Evolutionary conservation across 2,113 vertebrate genomes (phyloP), one percentile per base, ranked within the genome.

Genomic region (Irena cyanogastra): DNA sequence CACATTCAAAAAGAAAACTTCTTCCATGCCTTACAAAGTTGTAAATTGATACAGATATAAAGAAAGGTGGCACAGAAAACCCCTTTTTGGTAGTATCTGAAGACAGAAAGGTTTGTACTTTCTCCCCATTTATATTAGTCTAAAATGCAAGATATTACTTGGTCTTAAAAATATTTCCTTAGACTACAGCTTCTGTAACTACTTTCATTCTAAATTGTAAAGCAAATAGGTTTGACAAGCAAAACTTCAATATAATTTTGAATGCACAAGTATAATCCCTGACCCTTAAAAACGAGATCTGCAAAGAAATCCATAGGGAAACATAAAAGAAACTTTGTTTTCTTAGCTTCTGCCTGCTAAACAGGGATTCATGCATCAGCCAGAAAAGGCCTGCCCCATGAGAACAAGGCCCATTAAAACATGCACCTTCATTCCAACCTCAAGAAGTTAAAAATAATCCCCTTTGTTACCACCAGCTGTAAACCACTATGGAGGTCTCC

Each of bases 271-370:
- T 72, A 70, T 42, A 89, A 53, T 66, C 59, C 22, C 35, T 47
- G 18, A 65, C 37, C 45, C 45, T 59, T 68, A 75, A 71, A 76
- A 80, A 70, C 5, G 5, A 59, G 24, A 70, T 39, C 45, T 86
- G 69, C 35, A 78, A 83, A 60, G 23, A 91, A 92, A 66, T 83
- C 52, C 31, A 45, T 33, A 56, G 27, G 21, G 66, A 83, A 88
- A 61, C 30, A 88, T 31, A 74, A 64, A 88, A 92, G 18, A 69
- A 28, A 50, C 42, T 41, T 71, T 78, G 39, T 86, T 90, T 92
- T 70, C 83, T 89, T 56, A 66, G 59, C n/a, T 83, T 93, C 82
- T 85, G 31, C 70, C 61, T 83, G 53, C 63, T 44, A 35, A 76
- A 60, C 37, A 42, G 37, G 24, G 27, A 75, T 6, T 27, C 28